Evolutionary conservation across 35 echinoderm and acorn worm genomes (phyloP).

Genomic region (Chiridota heheva): DNA sequence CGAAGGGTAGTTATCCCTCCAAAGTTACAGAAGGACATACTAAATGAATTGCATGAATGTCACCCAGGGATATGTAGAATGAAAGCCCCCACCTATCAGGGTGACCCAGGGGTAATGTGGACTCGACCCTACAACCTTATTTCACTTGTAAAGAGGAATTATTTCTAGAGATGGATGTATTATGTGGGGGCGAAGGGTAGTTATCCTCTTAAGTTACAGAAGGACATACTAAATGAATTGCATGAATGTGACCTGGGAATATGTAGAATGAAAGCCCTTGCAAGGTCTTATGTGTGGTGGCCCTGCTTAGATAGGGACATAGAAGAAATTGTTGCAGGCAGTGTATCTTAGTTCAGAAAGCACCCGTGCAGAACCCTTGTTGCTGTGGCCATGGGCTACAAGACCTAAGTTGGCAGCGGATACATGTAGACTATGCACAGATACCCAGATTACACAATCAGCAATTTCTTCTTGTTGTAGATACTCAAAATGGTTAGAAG

Average conservation of each 20-base stretch:
- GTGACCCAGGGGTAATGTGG: no score
- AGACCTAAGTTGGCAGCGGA: conserved; percentile 29
- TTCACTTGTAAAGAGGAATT: conserved; percentile 26
- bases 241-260: conserved; percentile 59
- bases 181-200: conserved; percentile 33
- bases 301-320: conserved; percentile 69
- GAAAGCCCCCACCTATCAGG: no score
- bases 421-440: conserved; percentile 59
- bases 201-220: conserved; percentile 16
- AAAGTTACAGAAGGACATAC: no score
- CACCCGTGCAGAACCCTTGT: conserved; percentile 50
- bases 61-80: no score
- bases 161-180: conserved; percentile 42
- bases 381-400: conserved; percentile 57
- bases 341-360: conserved; percentile 28
- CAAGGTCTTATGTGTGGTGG: conserved; percentile 56
- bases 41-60: no score
- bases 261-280: conserved; percentile 50
- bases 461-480: conserved; percentile 45
- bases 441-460: conserved; percentile 45
- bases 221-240: conserved; percentile 17
- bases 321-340: conserved; percentile 43
- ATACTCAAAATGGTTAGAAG: conserved; percentile 55
- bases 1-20: no score
- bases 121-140: conserved; percentile 3